Conservation (phyloP, 2,113 vertebrate species). For the Gila orcuttii region DNA sequence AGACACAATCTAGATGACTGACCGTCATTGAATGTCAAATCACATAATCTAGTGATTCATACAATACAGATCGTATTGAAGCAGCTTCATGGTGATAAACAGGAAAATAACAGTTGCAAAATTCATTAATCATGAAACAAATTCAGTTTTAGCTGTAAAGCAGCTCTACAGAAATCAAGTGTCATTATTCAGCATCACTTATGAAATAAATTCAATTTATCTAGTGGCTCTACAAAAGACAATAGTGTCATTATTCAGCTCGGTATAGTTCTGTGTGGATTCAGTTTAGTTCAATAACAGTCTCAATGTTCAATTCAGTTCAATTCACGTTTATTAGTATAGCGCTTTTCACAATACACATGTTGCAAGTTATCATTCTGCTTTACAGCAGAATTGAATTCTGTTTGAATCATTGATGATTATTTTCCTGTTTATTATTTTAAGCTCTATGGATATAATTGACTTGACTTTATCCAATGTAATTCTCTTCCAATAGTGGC, state of each 20-base stretch:
- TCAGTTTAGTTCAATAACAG: not conserved
- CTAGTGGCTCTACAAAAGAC: too few relatives aligned
- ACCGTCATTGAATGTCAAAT: not conserved
- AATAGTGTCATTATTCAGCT: not conserved
- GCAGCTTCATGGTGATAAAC: not conserved
- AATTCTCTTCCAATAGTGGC: too few relatives aligned
- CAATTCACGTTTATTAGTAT: too few relatives aligned
- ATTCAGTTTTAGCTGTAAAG: not conserved
- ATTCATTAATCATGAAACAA: not conserved
- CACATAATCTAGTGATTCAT: too few relatives aligned
- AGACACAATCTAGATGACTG: not conserved
- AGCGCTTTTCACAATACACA: too few relatives aligned
- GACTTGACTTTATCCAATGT: too few relatives aligned
- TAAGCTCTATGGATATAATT: too few relatives aligned
- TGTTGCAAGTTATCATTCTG: not conserved
- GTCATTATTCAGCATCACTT: not conserved
- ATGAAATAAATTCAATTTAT: not conserved
- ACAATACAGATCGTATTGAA: not conserved
- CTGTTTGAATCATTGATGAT: too few relatives aligned
- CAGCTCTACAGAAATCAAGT: not conserved
- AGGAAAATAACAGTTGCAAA: not conserved
- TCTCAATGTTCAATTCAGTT: not conserved
- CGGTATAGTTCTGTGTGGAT: not conserved
- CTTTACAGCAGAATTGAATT: too few relatives aligned
- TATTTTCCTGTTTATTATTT: too few relatives aligned